These are phyloP conservation scores for Loxodonta africana DNA, from an alignment of 2,113 vertebrate species.

Conservation along the genomic window DNA sequence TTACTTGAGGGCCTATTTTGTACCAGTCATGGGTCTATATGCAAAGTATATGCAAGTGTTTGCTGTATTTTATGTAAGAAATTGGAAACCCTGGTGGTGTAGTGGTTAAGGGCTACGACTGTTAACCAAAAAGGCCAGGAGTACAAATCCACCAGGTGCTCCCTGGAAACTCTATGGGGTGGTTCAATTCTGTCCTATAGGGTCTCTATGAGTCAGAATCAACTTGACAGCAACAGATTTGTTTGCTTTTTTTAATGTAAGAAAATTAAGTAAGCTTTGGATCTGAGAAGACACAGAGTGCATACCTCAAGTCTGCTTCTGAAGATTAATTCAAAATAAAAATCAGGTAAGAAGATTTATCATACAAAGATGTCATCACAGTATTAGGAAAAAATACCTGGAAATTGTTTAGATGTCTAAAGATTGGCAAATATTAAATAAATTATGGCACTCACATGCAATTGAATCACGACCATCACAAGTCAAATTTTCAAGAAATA, in stretches of 20 bases:
- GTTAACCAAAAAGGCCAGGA: no score
- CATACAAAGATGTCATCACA: neutral
- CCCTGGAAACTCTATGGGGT: no score
- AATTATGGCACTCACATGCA: neutral
- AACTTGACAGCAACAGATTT: neutral
- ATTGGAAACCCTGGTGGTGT: neutral
- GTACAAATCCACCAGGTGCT: no score
- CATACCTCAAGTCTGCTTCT: neutral
- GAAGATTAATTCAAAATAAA: neutral
- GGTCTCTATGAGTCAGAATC: no score
- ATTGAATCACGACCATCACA: neutral
- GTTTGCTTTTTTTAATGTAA: neutral
- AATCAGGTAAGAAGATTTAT: neutral
- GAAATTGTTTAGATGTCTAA: constrained; percentile 8
- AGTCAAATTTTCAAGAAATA: neutral
- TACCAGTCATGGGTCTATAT: neutral
- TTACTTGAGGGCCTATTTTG: neutral
- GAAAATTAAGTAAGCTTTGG: neutral
- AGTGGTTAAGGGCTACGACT: no score
- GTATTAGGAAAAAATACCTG: neutral
- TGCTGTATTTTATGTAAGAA: neutral
- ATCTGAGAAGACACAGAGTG: neutral
- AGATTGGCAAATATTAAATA: constrained; percentile 14
- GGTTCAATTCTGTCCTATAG: no score
- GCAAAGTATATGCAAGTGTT: neutral